Evolutionary conservation across 2,113 vertebrate genomes (phyloP).

Genomic region (Turdus rufiventris): DNA sequence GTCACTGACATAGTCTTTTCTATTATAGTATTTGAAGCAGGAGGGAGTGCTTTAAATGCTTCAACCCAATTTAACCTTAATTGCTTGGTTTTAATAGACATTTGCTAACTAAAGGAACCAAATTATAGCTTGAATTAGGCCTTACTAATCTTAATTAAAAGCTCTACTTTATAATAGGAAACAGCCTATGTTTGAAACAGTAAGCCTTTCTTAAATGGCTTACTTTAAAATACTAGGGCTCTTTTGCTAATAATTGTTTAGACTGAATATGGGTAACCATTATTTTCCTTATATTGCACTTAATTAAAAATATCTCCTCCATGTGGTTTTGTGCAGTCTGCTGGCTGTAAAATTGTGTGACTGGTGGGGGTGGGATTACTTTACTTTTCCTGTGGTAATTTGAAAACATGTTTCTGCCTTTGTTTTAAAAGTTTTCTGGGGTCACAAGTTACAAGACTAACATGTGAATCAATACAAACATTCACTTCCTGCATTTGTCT

Average conservation of each 20-base stretch:
- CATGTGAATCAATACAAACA: conserved; percentile 3
- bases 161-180: conserved; percentile 71
- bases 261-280: background rate
- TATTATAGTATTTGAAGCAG: conserved; percentile 30
- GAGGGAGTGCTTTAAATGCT: conserved; percentile 60
- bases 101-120: conserved; percentile 71
- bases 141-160: conserved; percentile 78
- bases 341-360: conserved; percentile 40
- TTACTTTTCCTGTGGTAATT: conserved; percentile 51
- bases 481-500: conserved; percentile 38
- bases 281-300: conserved; percentile 30
- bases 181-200: conserved; percentile 60
- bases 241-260: conserved; percentile 58
- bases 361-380: conserved; percentile 7
- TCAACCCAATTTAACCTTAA: conserved; percentile 76
- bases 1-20: conserved; percentile 15
- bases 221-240: conserved; percentile 59
- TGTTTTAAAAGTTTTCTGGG: conserved; percentile 19
- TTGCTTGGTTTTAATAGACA: conserved; percentile 76
- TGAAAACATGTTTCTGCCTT: conserved; percentile 40
- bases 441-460: conserved; percentile 49
- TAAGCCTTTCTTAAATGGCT: conserved; percentile 54
- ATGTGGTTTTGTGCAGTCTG: conserved; percentile 50
- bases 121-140: conserved; percentile 75
- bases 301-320: conserved; percentile 51